Base-by-base conservation (phyloP, 2,888 invertebrate species). In the Microctonus hyperodae region DNA sequence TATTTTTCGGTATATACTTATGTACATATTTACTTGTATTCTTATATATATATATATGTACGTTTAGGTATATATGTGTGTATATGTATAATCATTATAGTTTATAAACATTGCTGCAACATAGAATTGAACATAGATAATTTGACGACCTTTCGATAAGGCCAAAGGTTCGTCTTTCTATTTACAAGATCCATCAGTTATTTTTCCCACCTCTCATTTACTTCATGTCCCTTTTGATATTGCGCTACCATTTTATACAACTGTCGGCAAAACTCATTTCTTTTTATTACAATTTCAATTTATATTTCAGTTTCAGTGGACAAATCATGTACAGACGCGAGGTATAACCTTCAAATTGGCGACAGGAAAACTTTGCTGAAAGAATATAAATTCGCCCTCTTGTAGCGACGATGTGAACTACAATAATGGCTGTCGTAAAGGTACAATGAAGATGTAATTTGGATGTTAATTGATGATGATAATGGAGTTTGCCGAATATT, bases 101-200 rank as follows among this genome's bases (percentile, higher is more conserved):
- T 20, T 0, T 22, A 7, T 51, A 22, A 1, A 51, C 11, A 10
- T 23, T 51, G 51, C 20, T 53, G 35, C 35, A 10, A 51, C 4
- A 62, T 2, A 44, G 16, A 6, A n/a, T n/a, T 16, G 4, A 16
- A 20, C 6, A 4, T 6, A 7, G 5, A n/a, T 53, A 31, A 62
- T 20, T 25, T 59, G 16, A 62, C 16, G 53, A 62, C 51, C 62
- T 62, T 37, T 62, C 9, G 20, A 37, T 51, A 62, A 62, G 35
- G 35, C 25, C 25, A 53, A 40, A 62, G 16, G 53, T 53, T 23
- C n/a, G 25, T 31, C 10, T 16, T 55, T 51, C 51, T 22, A 13
- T 44, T 51, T 51, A 35, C n/a, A 60, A 50, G 23, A 28, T 9
- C 25, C 23, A 37, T n/a, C 31, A 20, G 44, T 33, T 44, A 40